phyloP scores from a whole-genome alignment of 2,797 vertebrate genomes.

The Spea hammondii region DNA sequence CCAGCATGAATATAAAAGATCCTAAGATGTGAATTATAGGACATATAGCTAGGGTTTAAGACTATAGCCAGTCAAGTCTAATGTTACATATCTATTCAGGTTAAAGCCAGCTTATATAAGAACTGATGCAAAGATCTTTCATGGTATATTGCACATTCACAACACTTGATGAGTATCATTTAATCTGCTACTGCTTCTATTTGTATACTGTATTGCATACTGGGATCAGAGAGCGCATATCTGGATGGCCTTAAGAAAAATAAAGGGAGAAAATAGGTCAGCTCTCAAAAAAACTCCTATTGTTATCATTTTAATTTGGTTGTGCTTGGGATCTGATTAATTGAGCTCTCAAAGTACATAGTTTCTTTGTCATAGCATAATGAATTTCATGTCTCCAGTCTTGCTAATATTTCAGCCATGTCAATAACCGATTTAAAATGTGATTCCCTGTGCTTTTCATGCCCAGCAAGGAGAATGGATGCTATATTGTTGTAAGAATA shows the following conservation, averaged over 20 bases:
- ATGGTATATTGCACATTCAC: neutral
- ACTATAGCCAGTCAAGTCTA: no score
- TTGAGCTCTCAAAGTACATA: neutral
- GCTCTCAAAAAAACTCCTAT: neutral
- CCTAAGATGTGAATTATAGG: no score
- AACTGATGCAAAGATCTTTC: neutral
- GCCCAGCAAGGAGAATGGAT: no score
- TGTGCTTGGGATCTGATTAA: neutral
- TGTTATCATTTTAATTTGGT: slow-evolving; percentile 1
- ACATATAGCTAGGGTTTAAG: no score
- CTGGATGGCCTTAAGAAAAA: slow-evolving; percentile 6
- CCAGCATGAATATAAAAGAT: no score
- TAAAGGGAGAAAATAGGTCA: slow-evolving; percentile 1
- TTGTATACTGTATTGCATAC: neutral
- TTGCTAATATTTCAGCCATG: neutral
- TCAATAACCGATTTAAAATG: neutral
- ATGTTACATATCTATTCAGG: no score
- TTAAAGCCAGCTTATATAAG: no score
- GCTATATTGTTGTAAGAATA: no score
- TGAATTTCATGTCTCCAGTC: neutral
- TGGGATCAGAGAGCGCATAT: neutral
- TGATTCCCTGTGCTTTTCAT: no score
- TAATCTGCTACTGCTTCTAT: neutral
- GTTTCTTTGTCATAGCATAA: neutral
- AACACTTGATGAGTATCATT: slow-evolving; percentile 1